Percentiles rank a stretch among this genome's conserved stretches.
phyloP scores from a whole-genome alignment of 1,140 invertebrate genomes.

The Lucilia sericata region DNA sequence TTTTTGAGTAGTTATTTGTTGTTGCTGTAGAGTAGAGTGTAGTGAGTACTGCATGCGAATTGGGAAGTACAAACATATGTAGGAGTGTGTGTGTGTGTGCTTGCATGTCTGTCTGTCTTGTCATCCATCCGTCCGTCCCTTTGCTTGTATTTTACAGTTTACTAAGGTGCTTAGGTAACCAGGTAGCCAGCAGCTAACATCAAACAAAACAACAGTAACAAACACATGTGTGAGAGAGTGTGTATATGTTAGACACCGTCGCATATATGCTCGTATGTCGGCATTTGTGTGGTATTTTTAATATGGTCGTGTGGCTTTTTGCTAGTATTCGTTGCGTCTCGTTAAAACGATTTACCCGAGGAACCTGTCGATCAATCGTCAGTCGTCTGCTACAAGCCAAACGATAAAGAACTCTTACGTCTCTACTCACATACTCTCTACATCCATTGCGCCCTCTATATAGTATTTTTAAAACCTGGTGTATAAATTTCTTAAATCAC shows the following conservation, averaged over 20 bases:
- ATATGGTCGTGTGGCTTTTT: conserved; percentile 63
- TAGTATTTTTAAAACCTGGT: not conserved
- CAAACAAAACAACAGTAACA: not conserved
- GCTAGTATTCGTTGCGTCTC: conserved; percentile 50
- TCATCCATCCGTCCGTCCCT: not conserved
- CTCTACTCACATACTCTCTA: not conserved
- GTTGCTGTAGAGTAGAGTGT: too few relatives aligned
- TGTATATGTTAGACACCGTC: too few relatives aligned
- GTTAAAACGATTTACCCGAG: conserved; percentile 62
- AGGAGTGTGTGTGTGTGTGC: conserved; percentile 11
- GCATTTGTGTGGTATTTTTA: conserved; percentile 41
- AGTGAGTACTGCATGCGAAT: too few relatives aligned
- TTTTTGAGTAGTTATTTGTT: too few relatives aligned
- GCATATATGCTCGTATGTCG: conserved; percentile 4
- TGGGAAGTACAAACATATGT: too few relatives aligned
- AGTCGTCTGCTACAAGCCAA: conserved; percentile 64
- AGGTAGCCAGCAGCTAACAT: conserved; percentile 47
- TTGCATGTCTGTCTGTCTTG: not conserved
- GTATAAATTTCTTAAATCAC: not conserved
- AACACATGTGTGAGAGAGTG: not conserved
- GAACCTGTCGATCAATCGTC: conserved; percentile 68
- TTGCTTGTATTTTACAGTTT: not conserved
- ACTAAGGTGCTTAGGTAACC: conserved; percentile 14
- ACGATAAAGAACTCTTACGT: conserved; percentile 58
- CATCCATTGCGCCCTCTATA: not conserved